phyloP scores from a whole-genome alignment of 30 jellyfish, hydroid and myxozoan genomes.

The Morbakka virulenta region DNA sequence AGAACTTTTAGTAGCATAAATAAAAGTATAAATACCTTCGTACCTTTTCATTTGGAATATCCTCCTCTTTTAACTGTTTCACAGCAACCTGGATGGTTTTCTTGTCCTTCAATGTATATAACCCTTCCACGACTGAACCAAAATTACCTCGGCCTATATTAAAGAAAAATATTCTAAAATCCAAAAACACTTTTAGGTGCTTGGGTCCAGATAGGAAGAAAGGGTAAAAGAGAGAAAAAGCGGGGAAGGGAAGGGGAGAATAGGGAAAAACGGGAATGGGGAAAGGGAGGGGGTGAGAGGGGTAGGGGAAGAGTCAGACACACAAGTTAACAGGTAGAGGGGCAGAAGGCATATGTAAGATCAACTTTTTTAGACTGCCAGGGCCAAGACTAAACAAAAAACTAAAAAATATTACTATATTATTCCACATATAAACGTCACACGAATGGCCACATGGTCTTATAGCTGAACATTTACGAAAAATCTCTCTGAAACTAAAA shows the following conservation, averaged over 20 bases:
- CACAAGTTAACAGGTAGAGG: too few species aligned
- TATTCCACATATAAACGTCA: too few species aligned
- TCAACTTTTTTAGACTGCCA: neutral
- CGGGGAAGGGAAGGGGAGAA: too few species aligned
- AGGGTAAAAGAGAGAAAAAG: too few species aligned
- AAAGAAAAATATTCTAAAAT: neutral
- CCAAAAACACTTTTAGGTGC: neutral
- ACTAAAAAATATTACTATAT: too few species aligned
- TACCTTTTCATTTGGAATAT: slow-evolving; percentile 88
- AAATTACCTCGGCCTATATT: slow-evolving; percentile 82
- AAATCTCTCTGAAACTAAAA: too few species aligned
- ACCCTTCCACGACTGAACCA: slow-evolving; percentile 88
- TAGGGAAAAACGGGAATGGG: too few species aligned
- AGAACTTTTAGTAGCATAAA: neutral
- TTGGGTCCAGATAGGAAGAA: too few species aligned
- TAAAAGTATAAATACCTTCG: neutral
- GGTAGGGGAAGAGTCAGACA: too few species aligned
- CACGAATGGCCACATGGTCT: too few species aligned
- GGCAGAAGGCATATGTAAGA: neutral
- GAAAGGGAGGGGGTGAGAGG: too few species aligned
- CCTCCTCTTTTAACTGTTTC: slow-evolving; percentile 77
- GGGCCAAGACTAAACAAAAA: neutral
- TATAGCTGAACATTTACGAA: too few species aligned
- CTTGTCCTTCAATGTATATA: slow-evolving; percentile 36
- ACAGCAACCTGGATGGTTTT: slow-evolving; percentile 78